Conservation (phyloP, 2,797 vertebrate genomes). For the Paramormyrops hopkinsi region DNA sequence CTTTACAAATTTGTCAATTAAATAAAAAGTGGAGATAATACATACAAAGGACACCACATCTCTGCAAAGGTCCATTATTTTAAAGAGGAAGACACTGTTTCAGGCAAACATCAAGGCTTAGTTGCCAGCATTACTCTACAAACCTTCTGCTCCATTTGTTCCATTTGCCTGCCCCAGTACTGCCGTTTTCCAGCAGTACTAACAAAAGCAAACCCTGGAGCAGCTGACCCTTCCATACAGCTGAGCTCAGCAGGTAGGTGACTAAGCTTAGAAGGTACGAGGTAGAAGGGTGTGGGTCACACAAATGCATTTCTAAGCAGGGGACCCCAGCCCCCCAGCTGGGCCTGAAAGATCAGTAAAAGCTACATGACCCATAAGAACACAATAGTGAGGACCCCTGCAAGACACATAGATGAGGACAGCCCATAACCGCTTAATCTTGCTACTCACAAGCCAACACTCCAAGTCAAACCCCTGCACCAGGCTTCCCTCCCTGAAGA, state of each 20-base stretch:
- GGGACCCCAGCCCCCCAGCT: background rate
- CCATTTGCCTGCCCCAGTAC: background rate
- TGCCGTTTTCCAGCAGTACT: background rate
- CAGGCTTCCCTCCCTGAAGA: background rate
- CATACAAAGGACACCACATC: background rate
- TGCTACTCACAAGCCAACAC: background rate
- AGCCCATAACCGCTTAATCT: background rate
- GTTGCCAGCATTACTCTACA: background rate
- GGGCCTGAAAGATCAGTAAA: background rate
- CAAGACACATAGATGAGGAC: background rate
- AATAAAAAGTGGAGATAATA: background rate
- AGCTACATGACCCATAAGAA: background rate
- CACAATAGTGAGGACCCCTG: background rate
- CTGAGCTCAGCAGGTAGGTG: background rate
- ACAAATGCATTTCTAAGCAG: background rate
- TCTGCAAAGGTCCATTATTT: background rate
- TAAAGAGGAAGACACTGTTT: background rate
- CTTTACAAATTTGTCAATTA: background rate
- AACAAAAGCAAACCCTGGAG: background rate
- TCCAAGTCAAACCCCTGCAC: background rate
- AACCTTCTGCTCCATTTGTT: background rate
- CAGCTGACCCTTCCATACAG: background rate
- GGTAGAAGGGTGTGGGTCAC: background rate
- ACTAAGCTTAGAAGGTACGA: background rate
- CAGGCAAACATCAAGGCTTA: background rate